Evolutionary conservation across 2,888 invertebrate species (phyloP).

Genomic region (Aspidiotus destructor): DNA sequence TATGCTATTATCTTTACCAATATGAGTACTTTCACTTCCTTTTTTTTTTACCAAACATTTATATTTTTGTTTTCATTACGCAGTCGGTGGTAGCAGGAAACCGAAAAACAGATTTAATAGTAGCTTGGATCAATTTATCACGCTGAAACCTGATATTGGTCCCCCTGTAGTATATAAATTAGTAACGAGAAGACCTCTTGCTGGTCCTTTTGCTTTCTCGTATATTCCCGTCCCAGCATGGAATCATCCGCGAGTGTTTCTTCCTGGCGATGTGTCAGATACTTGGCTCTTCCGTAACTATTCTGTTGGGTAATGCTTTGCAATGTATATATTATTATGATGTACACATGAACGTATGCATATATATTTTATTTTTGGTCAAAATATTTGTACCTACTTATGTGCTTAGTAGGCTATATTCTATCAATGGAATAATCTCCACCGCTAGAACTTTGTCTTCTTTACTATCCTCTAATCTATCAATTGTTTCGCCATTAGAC

Average conservation of each 20-base stretch:
- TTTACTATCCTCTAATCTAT: no score
- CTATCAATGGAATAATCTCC: no score
- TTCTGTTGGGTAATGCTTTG: conserved; percentile 32
- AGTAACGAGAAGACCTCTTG: conserved; percentile 59
- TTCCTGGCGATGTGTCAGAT: conserved; percentile 58
- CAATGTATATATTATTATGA: conserved; percentile 3
- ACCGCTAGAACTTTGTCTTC: no score
- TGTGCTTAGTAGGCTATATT: no score
- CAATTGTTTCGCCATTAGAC: conserved; percentile 31
- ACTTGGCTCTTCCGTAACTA: conserved; percentile 81
- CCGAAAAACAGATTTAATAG: conserved; percentile 17
- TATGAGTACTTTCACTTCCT: background rate
- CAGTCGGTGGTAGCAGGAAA: conserved; percentile 19
- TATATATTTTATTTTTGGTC: background rate
- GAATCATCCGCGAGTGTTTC: conserved; percentile 69
- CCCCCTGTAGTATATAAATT: conserved; percentile 45
- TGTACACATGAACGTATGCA: no score
- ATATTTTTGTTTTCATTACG: conserved; percentile 14
- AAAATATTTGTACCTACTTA: background rate
- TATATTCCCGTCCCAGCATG: conserved; percentile 69
- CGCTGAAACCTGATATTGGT: conserved; percentile 45
- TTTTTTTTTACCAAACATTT: background rate
- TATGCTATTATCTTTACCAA: no score
- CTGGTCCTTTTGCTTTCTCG: conserved; percentile 85
- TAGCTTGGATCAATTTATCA: conserved; percentile 22